These are phyloP conservation scores for Zosterops lateralis DNA, from an alignment of 2,113 vertebrate genomes.

Conservation along the genomic window DNA sequence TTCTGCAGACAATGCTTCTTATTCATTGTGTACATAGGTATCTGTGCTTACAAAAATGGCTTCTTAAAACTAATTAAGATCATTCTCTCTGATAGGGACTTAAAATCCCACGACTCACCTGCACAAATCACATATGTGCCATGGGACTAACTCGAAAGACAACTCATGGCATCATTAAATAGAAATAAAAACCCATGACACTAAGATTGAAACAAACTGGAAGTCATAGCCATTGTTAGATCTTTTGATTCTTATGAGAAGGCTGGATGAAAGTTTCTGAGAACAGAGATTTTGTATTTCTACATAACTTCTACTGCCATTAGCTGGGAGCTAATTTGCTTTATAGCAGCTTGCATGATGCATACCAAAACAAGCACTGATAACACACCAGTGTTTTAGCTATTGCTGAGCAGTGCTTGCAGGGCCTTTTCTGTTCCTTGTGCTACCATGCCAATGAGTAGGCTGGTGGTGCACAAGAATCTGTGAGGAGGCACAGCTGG, in stretches of 20 bases:
- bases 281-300: neutral
- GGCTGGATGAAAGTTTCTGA: neutral
- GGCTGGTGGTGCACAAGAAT: neutral
- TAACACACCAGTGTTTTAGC: neutral
- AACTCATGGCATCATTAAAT: neutral
- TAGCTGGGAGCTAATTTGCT: neutral
- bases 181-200: neutral
- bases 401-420: neutral
- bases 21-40: neutral
- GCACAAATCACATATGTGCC: fast-evolving
- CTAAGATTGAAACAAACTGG: neutral
- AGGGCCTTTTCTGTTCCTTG: neutral
- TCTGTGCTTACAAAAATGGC: neutral
- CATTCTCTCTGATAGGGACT: neutral
- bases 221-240: neutral
- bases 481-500: neutral
- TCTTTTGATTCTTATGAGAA: neutral
- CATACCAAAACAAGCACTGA: fast-evolving
- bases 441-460: neutral
- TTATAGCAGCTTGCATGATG: neutral
- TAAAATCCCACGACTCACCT: neutral
- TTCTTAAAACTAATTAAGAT: neutral
- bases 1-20: neutral
- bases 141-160: neutral
- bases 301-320: neutral